These are phyloP conservation scores for Acanthurus tractus DNA, from an alignment of 2,797 vertebrate genomes.

Conservation along the genomic window DNA sequence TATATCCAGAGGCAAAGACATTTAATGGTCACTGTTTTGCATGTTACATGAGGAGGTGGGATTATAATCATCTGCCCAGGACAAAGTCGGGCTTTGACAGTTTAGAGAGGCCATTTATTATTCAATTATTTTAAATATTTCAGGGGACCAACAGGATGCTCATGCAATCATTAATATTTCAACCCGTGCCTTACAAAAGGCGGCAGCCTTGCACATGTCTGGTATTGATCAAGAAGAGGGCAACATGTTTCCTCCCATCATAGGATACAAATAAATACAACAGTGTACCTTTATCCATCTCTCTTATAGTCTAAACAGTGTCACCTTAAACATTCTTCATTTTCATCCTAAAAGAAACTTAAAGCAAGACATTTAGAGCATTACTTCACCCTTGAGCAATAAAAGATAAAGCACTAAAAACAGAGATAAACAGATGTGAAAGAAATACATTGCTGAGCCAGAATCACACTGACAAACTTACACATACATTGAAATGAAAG, in stretches of 20 bases:
- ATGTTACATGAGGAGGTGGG: constrained; percentile 56
- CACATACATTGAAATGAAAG: constrained; percentile 21
- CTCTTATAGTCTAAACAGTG: not conserved
- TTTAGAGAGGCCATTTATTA: constrained; percentile 74
- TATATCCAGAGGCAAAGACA: constrained; percentile 74
- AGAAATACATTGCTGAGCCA: constrained; percentile 15
- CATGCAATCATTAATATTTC: constrained; percentile 81
- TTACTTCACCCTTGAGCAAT: not conserved
- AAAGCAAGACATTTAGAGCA: not conserved
- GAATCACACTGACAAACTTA: constrained; percentile 21
- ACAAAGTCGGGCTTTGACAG: constrained; percentile 53
- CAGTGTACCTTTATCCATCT: constrained; percentile 5
- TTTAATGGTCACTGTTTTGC: constrained; percentile 75
- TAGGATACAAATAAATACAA: not conserved
- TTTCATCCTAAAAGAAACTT: constrained; percentile 38
- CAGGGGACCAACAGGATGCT: constrained; percentile 75
- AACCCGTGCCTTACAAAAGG: constrained; percentile 61
- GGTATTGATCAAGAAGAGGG: constrained; percentile 63
- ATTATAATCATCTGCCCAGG: constrained; percentile 47
- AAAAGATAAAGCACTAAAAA: not conserved
- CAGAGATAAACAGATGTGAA: not conserved
- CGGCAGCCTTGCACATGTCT: constrained; percentile 71
- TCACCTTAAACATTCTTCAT: constrained; percentile 3
- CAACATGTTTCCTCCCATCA: constrained; percentile 54
- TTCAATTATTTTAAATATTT: constrained; percentile 87